Evolutionary conservation across 2,113 vertebrate genomes (phyloP).

Genomic region (Tachysurus fulvidraco): DNA sequence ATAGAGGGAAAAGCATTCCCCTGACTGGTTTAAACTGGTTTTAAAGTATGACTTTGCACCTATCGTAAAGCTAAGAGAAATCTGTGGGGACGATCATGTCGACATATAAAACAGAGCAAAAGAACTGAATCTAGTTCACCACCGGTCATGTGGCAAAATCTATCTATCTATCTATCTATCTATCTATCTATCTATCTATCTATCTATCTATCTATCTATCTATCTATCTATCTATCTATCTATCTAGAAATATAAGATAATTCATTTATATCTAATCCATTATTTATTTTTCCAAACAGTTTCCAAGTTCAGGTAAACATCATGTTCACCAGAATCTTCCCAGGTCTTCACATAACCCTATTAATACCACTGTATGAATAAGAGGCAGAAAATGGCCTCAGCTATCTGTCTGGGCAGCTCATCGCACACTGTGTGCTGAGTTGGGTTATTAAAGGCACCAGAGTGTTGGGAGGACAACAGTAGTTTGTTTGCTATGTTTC

Average conservation of each 20-base stretch:
- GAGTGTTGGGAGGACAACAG: neutral
- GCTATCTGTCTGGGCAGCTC: neutral
- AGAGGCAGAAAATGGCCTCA: neutral
- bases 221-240: neutral
- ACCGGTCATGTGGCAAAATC: neutral
- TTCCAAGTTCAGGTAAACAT: neutral
- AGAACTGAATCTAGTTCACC: slow-evolving; percentile 20
- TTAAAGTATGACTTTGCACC: neutral
- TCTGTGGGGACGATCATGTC: slow-evolving; percentile 15
- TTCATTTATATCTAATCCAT: neutral
- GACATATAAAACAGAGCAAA: slow-evolving; percentile 15
- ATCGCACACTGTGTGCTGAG: neutral
- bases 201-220: too few relatives aligned
- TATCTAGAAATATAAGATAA: neutral
- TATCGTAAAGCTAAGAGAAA: slow-evolving; percentile 26
- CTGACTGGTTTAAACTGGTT: slow-evolving; percentile 22
- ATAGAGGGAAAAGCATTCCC: neutral
- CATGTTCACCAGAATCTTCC: neutral
- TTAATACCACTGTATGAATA: slow-evolving; percentile 2
- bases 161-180: neutral
- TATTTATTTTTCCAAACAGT: neutral
- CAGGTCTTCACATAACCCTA: neutral
- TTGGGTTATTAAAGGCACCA: neutral
- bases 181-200: neutral
- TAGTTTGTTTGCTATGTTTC: neutral